Conservation (phyloP, 2,797 vertebrate genomes). For the Trematomus bernacchii region DNA sequence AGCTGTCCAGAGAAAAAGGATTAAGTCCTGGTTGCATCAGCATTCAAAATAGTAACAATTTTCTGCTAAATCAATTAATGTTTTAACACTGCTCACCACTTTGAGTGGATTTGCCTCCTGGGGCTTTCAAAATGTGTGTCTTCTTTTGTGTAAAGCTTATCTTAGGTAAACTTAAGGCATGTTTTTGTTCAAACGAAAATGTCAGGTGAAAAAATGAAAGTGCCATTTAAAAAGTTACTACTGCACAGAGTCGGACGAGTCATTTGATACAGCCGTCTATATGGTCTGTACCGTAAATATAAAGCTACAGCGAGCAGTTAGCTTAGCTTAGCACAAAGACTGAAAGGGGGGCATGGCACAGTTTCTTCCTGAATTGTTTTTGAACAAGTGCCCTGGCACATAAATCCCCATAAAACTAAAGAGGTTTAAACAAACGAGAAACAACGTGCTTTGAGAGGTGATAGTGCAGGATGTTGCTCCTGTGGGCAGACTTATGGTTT, state of each 20-base stretch:
- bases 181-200: not conserved
- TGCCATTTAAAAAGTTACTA: too few species aligned
- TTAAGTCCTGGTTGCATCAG: not conserved
- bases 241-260: not conserved
- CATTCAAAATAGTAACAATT: not conserved
- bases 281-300: not conserved
- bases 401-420: not conserved
- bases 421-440: not conserved
- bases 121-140: not conserved
- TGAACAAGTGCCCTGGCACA: too few species aligned
- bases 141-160: not conserved
- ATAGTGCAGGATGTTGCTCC: not conserved
- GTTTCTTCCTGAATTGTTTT: not conserved
- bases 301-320: not conserved
- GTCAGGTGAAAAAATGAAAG: too few species aligned
- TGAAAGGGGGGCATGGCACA: not conserved
- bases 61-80: not conserved
- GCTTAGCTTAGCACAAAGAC: constrained; percentile 5
- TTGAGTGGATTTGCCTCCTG: not conserved
- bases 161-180: not conserved
- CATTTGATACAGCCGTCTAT: not conserved
- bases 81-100: not conserved
- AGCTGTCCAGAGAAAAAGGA: not conserved
- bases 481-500: too few species aligned
- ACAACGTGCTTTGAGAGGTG: not conserved